Evolutionary conservation across 2,113 vertebrate species (phyloP).

Genomic region (Artemisiospiza belli): DNA sequence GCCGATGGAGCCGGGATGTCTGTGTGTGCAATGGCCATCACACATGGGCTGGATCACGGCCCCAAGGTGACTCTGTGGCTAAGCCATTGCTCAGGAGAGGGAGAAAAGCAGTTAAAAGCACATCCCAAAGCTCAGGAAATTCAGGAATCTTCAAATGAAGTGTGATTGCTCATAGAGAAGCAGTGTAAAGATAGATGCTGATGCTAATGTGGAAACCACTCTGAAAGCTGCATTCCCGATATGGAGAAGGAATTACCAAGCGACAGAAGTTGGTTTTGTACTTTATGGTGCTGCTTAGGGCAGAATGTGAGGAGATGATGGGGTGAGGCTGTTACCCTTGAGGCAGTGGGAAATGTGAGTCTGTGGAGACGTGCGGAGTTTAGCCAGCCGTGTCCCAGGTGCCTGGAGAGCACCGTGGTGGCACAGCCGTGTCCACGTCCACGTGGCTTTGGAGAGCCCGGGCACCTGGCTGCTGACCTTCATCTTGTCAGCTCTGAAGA

Average conservation of each 20-base stretch:
- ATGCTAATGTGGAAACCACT: not conserved
- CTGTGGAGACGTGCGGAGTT: not conserved
- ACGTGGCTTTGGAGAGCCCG: not conserved
- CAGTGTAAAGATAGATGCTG: not conserved
- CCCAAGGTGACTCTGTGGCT: not conserved
- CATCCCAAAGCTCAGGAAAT: not conserved
- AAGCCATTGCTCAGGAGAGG: not conserved
- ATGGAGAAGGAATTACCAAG: not conserved
- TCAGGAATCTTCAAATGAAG: not conserved
- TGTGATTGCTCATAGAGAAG: not conserved
- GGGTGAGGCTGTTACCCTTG: not conserved
- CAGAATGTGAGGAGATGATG: not conserved
- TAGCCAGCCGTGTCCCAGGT: not conserved
- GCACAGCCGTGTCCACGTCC: accelerated
- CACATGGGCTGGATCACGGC: not conserved
- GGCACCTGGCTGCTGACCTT: not conserved
- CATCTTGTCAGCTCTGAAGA: not conserved
- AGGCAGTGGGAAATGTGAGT: not conserved
- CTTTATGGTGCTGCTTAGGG: not conserved
- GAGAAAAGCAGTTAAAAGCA: not conserved
- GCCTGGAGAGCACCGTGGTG: not conserved
- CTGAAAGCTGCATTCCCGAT: not conserved
- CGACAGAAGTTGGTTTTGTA: not conserved
- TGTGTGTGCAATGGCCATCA: accelerated
- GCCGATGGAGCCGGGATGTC: accelerated